Evolutionary conservation across 2,888 invertebrate genomes (phyloP), one percentile per base, ranked within the genome.

Genomic region (Neelides folsomi): DNA sequence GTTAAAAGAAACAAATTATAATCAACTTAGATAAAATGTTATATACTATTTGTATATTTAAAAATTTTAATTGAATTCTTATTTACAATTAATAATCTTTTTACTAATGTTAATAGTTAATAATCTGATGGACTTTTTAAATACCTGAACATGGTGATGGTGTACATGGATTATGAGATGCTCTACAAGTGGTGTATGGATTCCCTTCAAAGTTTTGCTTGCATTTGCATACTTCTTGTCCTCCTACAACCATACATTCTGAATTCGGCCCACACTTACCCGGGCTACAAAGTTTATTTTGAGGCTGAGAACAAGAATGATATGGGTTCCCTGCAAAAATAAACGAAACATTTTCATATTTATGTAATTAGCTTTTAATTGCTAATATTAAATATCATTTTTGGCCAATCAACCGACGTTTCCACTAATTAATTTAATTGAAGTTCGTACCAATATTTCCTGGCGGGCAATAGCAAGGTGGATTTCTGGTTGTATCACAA

Each of bases 381-480:
- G n/a, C n/a, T n/a, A n/a, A n/a, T n/a, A n/a, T n/a, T n/a, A n/a
- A n/a, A n/a, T n/a, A n/a, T n/a, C n/a, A n/a, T n/a, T n/a, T n/a
- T n/a, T n/a, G n/a, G n/a, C n/a, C n/a, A n/a, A n/a, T n/a, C n/a
- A n/a, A n/a, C n/a, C n/a, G n/a, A n/a, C n/a, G n/a, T n/a, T n/a
- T n/a, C n/a, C n/a, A n/a, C n/a, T n/a, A n/a, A n/a, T n/a, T n/a
- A n/a, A n/a, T n/a, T n/a, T n/a, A n/a, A n/a, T n/a, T n/a, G n/a
- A n/a, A n/a, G n/a, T 27, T 27, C 27, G 27, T 27, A 27, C 27
- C 90, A 55, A 82, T 73, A 10, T 81, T 80, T 57, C 81, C 80
- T 59, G 80, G 80, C n/a, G 88, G 84, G 68, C 92, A 92, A 69
- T 81, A 85, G 70, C 92, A 92, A 12, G 84, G 79, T 16, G 87